Evolutionary conservation across 1,140 invertebrate genomes (phyloP), one percentile per base, ranked within the genome.

Genomic region (Leptinotarsa texana): DNA sequence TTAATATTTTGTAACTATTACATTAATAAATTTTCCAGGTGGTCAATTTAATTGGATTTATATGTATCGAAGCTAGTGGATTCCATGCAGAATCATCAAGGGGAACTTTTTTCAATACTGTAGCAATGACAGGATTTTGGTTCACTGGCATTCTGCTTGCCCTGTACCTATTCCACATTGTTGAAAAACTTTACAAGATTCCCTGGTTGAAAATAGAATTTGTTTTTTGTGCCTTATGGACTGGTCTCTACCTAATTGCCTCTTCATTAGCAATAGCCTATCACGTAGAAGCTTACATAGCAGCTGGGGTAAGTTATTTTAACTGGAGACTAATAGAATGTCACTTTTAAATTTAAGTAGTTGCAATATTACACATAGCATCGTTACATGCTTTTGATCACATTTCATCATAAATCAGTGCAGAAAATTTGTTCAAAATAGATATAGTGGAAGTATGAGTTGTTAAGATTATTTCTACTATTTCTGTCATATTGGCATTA

Each of bases 151-250:
- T 95, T 63, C 85, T 96, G 17, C 89, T 96, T 18, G 88, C 91
- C 0, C 89, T 96, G 72, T 96, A 96, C 85, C 82, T 95, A 69
- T 94, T 96, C 83, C 94, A 97, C 82, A 88, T 96, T 13, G 88
- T 96, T 75, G 93, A 96, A 82, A 94, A 93, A 83, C 92, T 94
- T 80, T 92, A 92, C 83, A 93, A 90, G 84, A 92, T 97, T 73
- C 95, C 95, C 0, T 97, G 95, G 95, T 82, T 94, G 24, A 93
- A 93, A 84, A 91, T 96, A 81, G 95, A 96, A 87, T 90, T 95
- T 47, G 87, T 89, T 18, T 95, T 92, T 86, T 93, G 92, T 83
- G 86, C 86, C 1, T 63, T 94, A 3, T 94, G 91, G 91, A 88
- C 90, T 3, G 80, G 92, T 8, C 90, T 94, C 62, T 94, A 93